Conservation (phyloP, 1,140 invertebrate genomes). For the Drosophila santomea region DNA sequence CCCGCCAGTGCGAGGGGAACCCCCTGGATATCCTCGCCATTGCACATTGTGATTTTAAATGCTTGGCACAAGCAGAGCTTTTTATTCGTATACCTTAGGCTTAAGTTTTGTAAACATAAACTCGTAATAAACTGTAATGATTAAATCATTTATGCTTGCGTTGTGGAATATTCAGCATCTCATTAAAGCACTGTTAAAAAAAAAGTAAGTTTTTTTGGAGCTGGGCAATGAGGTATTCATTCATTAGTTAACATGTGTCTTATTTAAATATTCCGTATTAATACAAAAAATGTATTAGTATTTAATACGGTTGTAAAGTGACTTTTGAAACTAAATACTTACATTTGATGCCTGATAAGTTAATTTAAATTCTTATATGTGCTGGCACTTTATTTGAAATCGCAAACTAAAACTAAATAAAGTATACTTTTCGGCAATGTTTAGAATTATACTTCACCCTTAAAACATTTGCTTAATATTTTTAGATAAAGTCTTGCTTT, state of each 20-base stretch:
- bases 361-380: too few species aligned
- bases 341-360: too few species aligned
- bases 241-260: neutral
- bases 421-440: neutral
- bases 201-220: neutral
- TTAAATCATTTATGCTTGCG: slow-evolving; percentile 11
- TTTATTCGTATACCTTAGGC: slow-evolving; percentile 19
- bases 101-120: slow-evolving; percentile 15
- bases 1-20: neutral
- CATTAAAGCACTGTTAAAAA: neutral
- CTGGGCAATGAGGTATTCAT: neutral
- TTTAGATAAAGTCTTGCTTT: too few species aligned
- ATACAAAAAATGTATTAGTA: neutral
- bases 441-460: neutral
- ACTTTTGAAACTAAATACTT: too few species aligned
- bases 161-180: neutral
- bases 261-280: too few species aligned
- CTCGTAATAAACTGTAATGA: slow-evolving; percentile 19
- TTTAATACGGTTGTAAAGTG: too few species aligned
- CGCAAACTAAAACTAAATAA: neutral
- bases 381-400: too few species aligned
- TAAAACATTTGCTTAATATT: neutral
- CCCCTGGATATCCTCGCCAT: slow-evolving; percentile 6
- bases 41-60: slow-evolving; percentile 50
- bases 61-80: slow-evolving; percentile 19